Evolutionary conservation across 2,888 invertebrate genomes (phyloP).

Genomic region (Meliscaeva auricollis): DNA sequence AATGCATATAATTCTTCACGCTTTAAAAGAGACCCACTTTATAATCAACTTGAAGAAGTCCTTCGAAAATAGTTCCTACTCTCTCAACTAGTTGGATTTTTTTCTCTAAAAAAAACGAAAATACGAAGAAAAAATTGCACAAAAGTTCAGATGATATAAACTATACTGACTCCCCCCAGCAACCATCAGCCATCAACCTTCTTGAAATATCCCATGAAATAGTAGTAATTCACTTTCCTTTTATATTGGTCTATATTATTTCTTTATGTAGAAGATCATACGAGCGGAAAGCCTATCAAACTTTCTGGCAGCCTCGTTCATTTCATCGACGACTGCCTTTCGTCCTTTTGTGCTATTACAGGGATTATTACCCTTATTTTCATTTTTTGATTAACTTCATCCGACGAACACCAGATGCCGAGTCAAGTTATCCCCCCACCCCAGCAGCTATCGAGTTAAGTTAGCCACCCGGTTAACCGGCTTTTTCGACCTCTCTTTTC

Average conservation of each 20-base stretch:
- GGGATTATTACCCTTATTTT: constrained; percentile 54
- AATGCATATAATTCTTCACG: constrained; percentile 6
- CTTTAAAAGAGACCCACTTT: constrained; percentile 35
- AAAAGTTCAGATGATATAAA: too few relatives aligned
- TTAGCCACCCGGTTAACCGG: constrained; percentile 45
- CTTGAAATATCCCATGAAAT: constrained; percentile 17
- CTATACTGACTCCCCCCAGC: too few relatives aligned
- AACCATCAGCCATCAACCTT: too few relatives aligned
- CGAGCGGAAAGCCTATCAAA: constrained; percentile 45
- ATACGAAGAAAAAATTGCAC: too few relatives aligned
- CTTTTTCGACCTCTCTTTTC: constrained; percentile 8
- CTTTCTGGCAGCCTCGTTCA: constrained; percentile 39
- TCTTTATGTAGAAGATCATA: constrained; percentile 1
- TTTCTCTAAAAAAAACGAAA: too few relatives aligned
- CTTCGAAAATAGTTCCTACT: constrained; percentile 33
- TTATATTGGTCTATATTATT: constrained; percentile 7
- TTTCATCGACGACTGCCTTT: constrained; percentile 32
- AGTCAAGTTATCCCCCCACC: constrained; percentile 19
- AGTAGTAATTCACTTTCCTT: constrained; percentile 51
- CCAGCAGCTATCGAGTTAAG: not conserved
- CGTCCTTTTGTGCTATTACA: constrained; percentile 38
- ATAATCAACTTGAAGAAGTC: constrained; percentile 51
- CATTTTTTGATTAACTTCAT: constrained; percentile 48
- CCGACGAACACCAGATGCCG: constrained; percentile 49
- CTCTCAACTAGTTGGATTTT: not conserved